phyloP scores from a whole-genome alignment of 2,888 invertebrate species.

The Drosophila rubida region DNA sequence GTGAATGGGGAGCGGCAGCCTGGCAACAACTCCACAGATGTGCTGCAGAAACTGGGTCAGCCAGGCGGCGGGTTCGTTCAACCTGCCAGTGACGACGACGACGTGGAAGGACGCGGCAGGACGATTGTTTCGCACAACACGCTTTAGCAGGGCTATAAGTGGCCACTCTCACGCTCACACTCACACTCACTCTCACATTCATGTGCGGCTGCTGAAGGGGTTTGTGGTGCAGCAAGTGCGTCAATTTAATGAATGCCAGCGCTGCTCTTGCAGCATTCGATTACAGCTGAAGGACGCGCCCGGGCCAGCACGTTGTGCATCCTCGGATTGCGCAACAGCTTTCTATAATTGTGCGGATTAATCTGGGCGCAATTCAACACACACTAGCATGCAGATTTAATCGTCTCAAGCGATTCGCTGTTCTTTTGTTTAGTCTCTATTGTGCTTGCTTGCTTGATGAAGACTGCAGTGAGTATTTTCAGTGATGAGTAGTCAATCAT shows the following conservation, averaged over 20 bases:
- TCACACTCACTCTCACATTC: slow-evolving; percentile 1
- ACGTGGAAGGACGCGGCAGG: slow-evolving; percentile 65
- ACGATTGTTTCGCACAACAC: slow-evolving; percentile 68
- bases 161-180: slow-evolving; percentile 12
- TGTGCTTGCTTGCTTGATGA: too few species aligned
- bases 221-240: slow-evolving; percentile 58
- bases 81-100: slow-evolving; percentile 44
- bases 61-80: slow-evolving; percentile 60
- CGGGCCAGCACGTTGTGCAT: neutral
- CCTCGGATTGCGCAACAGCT: slow-evolving; percentile 6
- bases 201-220: slow-evolving; percentile 3
- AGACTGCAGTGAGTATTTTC: too few species aligned
- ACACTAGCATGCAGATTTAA: neutral
- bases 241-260: slow-evolving; percentile 50
- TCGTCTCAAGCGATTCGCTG: slow-evolving; percentile 5
- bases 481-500: too few species aligned
- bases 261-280: slow-evolving; percentile 28
- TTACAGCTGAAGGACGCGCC: slow-evolving; percentile 10
- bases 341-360: neutral
- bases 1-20: slow-evolving; percentile 61
- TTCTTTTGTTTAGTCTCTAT: neutral
- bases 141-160: slow-evolving; percentile 21
- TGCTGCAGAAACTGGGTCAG: slow-evolving; percentile 65
- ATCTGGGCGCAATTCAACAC: neutral
- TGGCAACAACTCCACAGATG: slow-evolving; percentile 28